Conservation (phyloP, 2,113 vertebrate genomes). For the Passerina amoena region DNA sequence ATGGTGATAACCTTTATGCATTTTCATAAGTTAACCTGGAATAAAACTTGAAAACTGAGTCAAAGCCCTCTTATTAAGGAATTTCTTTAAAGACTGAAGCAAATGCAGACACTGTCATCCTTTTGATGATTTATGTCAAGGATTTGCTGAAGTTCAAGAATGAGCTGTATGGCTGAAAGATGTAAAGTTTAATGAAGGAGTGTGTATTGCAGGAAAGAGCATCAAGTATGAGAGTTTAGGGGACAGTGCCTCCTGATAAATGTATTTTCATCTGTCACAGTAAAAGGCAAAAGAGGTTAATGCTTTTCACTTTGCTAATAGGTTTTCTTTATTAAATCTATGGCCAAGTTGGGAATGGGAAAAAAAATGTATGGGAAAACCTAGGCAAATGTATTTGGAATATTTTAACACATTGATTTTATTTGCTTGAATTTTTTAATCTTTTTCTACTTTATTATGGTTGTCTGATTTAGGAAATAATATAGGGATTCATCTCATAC, state of each 20-base stretch:
- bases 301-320: conserved; percentile 25
- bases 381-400: background rate
- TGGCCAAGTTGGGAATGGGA: background rate
- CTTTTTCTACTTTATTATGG: background rate
- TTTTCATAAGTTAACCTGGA: background rate
- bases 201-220: background rate
- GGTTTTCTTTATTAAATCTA: conserved; percentile 1
- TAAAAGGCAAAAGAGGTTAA: conserved; percentile 41
- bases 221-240: background rate
- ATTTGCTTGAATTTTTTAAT: background rate
- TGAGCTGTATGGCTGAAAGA: background rate
- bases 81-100: background rate
- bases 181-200: conserved; percentile 41
- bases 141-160: conserved; percentile 29
- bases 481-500: background rate
- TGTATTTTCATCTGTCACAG: conserved; percentile 39
- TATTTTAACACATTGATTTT: background rate
- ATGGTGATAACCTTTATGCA: background rate
- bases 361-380: background rate
- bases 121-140: conserved; percentile 20
- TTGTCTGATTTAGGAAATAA: background rate
- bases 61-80: background rate
- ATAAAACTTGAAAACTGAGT: background rate
- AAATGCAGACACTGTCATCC: background rate
- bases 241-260: conserved; percentile 27